phyloP scores from a whole-genome alignment of 2,797 vertebrate species.

The Sebastes nivosus region DNA sequence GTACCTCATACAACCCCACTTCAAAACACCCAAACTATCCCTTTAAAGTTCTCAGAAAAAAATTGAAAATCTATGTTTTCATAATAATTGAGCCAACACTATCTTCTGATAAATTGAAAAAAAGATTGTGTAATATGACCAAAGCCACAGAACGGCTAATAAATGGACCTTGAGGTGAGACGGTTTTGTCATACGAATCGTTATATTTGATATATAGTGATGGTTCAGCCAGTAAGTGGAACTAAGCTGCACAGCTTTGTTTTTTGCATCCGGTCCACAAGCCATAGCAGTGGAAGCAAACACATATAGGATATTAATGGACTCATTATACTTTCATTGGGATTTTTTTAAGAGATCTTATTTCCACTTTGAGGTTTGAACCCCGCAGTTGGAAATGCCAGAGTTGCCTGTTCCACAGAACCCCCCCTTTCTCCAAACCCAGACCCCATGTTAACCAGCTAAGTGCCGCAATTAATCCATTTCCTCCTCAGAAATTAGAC shows the following conservation, averaged over 20 bases:
- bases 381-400: constrained; percentile 18
- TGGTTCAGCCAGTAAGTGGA: neutral
- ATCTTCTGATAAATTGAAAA: neutral
- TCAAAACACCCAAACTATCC: too few relatives aligned
- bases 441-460: constrained; percentile 35
- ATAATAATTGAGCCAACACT: neutral
- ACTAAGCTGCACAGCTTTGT: neutral
- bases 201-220: neutral
- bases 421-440: neutral
- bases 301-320: constrained; percentile 29
- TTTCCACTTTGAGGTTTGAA: constrained; percentile 48
- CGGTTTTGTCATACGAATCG: neutral
- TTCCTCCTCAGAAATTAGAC: constrained; percentile 56
- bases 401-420: neutral
- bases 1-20: too few relatives aligned
- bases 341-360: constrained; percentile 6
- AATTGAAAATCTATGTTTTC: neutral
- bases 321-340: constrained; percentile 44
- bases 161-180: neutral
- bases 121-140: neutral
- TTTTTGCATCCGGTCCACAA: neutral
- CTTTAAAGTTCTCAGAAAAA: neutral
- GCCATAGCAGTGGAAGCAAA: neutral
- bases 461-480: constrained; percentile 64
- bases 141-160: neutral